Percentiles rank a stretch among this genome's conserved stretches.
Conservation (phyloP, 2,888 invertebrate genomes). For the Heliothis peltigera region DNA sequence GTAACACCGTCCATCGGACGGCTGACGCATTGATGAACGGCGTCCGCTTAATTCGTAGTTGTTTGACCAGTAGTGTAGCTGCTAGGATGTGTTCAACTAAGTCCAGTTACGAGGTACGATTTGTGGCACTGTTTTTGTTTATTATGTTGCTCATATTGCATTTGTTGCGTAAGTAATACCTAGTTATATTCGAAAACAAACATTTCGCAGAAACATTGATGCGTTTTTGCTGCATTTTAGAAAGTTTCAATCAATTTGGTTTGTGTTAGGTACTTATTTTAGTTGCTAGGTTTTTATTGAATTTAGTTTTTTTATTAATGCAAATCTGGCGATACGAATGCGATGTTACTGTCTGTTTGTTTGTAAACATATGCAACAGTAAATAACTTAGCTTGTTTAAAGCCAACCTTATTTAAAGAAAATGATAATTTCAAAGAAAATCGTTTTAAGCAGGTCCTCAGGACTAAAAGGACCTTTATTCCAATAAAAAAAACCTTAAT, state of each 20-base stretch:
- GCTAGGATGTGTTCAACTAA: conserved; percentile 78
- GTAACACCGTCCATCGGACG: conserved; percentile 44
- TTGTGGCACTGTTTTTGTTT: conserved; percentile 60
- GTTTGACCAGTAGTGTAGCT: conserved; percentile 68
- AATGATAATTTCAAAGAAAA: too few relatives aligned
- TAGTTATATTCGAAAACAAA: not conserved
- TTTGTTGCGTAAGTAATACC: conserved; percentile 3
- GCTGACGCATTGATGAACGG: conserved; percentile 73
- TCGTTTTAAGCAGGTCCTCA: too few relatives aligned
- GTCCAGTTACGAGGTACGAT: conserved; percentile 82
- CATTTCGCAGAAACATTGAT: conserved; percentile 26
- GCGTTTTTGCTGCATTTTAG: conserved; percentile 14
- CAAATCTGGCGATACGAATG: too few relatives aligned
- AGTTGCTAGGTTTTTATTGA: too few relatives aligned
- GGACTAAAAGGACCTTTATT: too few relatives aligned
- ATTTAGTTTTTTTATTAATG: too few relatives aligned
- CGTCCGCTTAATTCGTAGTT: conserved; percentile 70
- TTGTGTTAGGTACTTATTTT: not conserved
- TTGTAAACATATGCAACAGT: conserved; percentile 31
- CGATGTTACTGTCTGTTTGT: conserved; percentile 2
- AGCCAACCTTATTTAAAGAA: too few relatives aligned
- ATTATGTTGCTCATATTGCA: conserved; percentile 11
- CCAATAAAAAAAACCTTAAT: too few relatives aligned
- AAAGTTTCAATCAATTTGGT: conserved; percentile 26
- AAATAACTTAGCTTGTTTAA: not conserved